Base-by-base conservation (phyloP, 1,140 invertebrate genomes). In the Pogonognathellus flavescens region DNA sequence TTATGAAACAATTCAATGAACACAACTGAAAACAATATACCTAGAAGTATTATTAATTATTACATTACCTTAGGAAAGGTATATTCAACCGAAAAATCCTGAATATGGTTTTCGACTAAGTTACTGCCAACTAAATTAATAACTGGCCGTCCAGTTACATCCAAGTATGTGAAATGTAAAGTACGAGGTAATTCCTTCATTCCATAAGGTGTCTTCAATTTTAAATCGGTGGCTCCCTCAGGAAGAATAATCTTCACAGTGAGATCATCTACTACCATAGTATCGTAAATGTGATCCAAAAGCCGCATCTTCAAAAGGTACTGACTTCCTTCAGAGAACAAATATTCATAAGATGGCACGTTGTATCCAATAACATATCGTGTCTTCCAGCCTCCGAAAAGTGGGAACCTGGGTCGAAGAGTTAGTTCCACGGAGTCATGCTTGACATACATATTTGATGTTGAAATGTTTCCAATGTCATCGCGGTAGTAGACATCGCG, bases 391-490 rank as follows among this genome's bases (percentile, higher is more conserved):
- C 99, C 98, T 80, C 99, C 99, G 92, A 99, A 99, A 0, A 99
- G 91, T 22, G 99, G 99, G 91, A 99, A 99, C 88, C 98, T 92
- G 2, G 99, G 98, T 66, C 97, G 92, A 1, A 99, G 91, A 89
- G 99, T 98, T 2, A 99, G 91, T 90, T 99, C 98, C 18, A 99
- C 96, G 53, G 96, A 95, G 90, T 99, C 97, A 88, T 96, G 95
- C 88, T 95, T 93, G 14, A 95, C 90, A 88, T 94, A 93, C 90
- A 99, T 95, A 90, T 97, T 95, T 0, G 97, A 99, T 8, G 98
- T 99, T 1, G 98, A 99, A 90, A 99, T 99, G 90, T 99, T 99
- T 31, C 99, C 99, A 91, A 99, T 99, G 88, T 98, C 97, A 91
- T 99, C 99, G 41, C 97, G 92, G 90, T 98, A 98, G 90, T 98